phyloP scores from a whole-genome alignment of 2,113 vertebrate species.

The Pristiophorus japonicus region DNA sequence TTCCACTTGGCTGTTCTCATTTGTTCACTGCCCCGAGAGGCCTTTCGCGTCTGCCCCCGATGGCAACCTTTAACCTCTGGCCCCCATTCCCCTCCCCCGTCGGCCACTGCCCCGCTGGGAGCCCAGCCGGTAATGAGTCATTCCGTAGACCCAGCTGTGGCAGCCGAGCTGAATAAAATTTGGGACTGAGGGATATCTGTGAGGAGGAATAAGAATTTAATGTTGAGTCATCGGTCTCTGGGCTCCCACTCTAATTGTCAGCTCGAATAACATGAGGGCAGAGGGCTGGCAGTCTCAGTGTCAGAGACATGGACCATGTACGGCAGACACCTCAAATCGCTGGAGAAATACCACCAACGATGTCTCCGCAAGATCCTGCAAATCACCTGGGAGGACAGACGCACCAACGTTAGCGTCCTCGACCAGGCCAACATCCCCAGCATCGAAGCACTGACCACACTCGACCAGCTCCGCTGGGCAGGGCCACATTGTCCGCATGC shows the following conservation, averaged over 20 bases:
- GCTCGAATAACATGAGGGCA: neutral
- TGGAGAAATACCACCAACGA: too few relatives aligned
- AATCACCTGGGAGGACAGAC: too few relatives aligned
- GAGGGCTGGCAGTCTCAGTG: too few relatives aligned
- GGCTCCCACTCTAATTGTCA: neutral
- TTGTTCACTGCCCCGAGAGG: neutral
- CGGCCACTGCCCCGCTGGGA: neutral
- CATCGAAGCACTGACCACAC: too few relatives aligned
- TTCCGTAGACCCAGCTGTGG: neutral
- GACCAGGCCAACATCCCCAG: too few relatives aligned
- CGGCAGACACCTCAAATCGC: too few relatives aligned
- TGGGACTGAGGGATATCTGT: neutral
- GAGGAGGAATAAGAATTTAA: neutral
- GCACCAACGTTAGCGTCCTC: too few relatives aligned
- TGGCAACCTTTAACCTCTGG: neutral
- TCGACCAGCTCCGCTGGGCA: too few relatives aligned
- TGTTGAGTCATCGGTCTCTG: neutral
- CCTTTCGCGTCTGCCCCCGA: neutral
- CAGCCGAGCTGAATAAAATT: neutral
- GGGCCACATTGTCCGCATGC: too few relatives aligned
- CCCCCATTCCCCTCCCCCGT: neutral
- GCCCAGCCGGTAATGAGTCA: neutral
- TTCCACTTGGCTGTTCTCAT: neutral
- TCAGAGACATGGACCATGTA: too few relatives aligned
- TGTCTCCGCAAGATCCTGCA: too few relatives aligned